Conservation (phyloP, 2,888 invertebrate species). For the Clepsis dumicolana region DNA sequence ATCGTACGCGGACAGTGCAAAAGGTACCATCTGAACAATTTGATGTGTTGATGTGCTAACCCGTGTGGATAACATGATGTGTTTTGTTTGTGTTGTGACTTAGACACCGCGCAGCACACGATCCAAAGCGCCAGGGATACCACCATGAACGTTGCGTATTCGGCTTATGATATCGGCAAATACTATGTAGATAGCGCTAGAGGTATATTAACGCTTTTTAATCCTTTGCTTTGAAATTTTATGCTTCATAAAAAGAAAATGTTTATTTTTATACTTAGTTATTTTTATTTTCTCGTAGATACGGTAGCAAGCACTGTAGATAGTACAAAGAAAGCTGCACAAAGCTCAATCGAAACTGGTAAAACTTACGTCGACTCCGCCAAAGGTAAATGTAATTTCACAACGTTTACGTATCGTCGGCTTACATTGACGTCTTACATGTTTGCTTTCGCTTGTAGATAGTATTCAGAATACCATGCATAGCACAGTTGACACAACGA, state of each 20-base stretch:
- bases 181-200: slow-evolving; percentile 62
- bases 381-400: slow-evolving; percentile 64
- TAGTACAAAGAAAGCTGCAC: slow-evolving; percentile 76
- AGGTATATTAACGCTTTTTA: slow-evolving; percentile 53
- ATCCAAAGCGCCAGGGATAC: slow-evolving; percentile 57
- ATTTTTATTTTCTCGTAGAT: slow-evolving; percentile 62
- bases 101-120: slow-evolving; percentile 58
- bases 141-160: slow-evolving; percentile 63
- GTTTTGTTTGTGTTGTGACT: slow-evolving; percentile 44
- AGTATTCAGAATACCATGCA: slow-evolving; percentile 45
- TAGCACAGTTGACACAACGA: slow-evolving; percentile 55
- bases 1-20: slow-evolving; percentile 59
- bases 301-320: slow-evolving; percentile 71
- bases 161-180: slow-evolving; percentile 63
- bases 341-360: slow-evolving; percentile 69
- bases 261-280: slow-evolving; percentile 32
- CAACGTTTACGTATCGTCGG: slow-evolving; percentile 14
- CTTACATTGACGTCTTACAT: slow-evolving; percentile 23
- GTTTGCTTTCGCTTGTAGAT: slow-evolving; percentile 46
- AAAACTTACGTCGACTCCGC: slow-evolving; percentile 68
- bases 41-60: slow-evolving; percentile 36
- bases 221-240: slow-evolving; percentile 32
- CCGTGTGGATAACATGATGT: slow-evolving; percentile 39
- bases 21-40: slow-evolving; percentile 57
- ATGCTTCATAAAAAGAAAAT: slow-evolving; percentile 30